Evolutionary conservation across 2,113 vertebrate genomes (phyloP), one percentile per base, ranked within the genome.

Genomic region (Sula dactylatra): DNA sequence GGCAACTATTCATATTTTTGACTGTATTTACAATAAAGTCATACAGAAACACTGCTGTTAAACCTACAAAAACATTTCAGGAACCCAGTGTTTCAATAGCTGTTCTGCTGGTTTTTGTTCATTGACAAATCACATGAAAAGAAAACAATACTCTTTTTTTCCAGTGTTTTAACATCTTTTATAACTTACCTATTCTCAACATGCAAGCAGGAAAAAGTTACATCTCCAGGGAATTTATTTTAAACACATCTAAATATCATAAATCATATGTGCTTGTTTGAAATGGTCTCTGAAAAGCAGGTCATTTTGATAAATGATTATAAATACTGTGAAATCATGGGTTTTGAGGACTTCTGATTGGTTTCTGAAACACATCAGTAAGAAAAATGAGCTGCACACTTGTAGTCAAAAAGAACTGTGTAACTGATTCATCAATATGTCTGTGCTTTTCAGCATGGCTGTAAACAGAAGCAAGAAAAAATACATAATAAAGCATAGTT

Each of bases 291-390:
- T 90, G 67, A 82, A 97, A 97, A 97, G 55, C 87, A 96, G 93
- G 81, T 97, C 73, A 97, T 97, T 97, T 93, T 97, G 95, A 97
- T 97, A 95, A 97, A 97, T 88, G 67, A 96, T 95, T 95, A 77
- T 96, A 97, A 98, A 97, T 96, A 95, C 81, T 90, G 88, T 44
- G 47, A 96, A 95, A 96, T 97, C 62, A 44, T 94, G 96, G 91
- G 49, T 82, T 97, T 97, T 94, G 96, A 83, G 94, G 82, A 97
- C 79, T 93, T 97, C 87, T 97, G 88, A 97, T 97, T 97, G 82
- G 95, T 98, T 95, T 95, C 79, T 90, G 97, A 97, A 91, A 86
- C 72, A 93, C 71, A 94, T 86, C 86, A 93, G 58, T 89, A 97
- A 95, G 97, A 97, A 95, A 94, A 97, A 98, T 96, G 94, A 97